Conservation (phyloP, 2,113 vertebrate species). For the Lepus timidus region DNA sequence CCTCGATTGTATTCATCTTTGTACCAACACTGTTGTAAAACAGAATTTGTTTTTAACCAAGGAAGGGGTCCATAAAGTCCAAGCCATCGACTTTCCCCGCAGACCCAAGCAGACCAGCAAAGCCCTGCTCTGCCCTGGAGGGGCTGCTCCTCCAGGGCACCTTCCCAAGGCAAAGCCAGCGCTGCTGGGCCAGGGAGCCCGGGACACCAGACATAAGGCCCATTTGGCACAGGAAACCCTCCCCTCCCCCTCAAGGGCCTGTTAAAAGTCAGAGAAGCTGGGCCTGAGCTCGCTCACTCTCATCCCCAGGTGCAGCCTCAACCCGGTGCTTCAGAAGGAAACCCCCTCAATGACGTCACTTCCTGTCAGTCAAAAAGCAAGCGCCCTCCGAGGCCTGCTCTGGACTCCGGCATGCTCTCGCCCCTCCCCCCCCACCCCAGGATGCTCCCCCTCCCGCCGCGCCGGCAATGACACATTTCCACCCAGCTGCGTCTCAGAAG, state of each 20-base stretch:
- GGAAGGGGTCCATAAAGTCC: neutral
- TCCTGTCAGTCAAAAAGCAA: neutral
- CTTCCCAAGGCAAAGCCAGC: neutral
- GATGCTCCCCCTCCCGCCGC: neutral
- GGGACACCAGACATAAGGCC: neutral
- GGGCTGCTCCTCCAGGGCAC: neutral
- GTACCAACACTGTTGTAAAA: neutral
- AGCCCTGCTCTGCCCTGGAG: neutral
- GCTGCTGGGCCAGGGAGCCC: neutral
- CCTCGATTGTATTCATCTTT: neutral
- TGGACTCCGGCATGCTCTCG: neutral
- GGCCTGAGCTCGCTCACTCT: neutral
- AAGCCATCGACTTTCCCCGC: neutral
- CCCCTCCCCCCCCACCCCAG: neutral
- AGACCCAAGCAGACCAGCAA: neutral
- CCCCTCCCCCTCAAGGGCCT: neutral
- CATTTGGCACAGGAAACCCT: too few relatives aligned
- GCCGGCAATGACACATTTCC: slow-evolving; percentile 30
- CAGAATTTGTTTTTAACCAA: neutral
- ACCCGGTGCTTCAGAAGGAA: neutral
- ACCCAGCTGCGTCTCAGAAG: neutral
- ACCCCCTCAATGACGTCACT: slow-evolving; percentile 32
- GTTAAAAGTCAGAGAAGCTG: neutral
- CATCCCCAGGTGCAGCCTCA: slow-evolving; percentile 8
- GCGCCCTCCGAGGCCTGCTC: neutral